Percentiles rank a stretch among this genome's conserved stretches.
These are phyloP conservation scores for Neelides sp. DNA, from an alignment of 1,140 invertebrate species.

Conservation along the genomic window DNA sequence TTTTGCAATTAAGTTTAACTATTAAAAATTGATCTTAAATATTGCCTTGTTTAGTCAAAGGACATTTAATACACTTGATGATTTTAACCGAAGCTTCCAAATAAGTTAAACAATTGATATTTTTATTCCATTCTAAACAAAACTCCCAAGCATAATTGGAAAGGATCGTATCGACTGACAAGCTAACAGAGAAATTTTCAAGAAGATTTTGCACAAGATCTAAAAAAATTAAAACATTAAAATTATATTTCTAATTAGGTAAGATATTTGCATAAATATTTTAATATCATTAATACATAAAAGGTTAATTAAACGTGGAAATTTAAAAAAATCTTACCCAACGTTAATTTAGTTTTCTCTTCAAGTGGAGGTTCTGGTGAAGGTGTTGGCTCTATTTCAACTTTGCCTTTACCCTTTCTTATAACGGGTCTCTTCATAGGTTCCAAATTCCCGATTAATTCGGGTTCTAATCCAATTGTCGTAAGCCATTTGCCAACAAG, in stretches of 20 bases:
- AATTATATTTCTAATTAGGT: too few relatives aligned
- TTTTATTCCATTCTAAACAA: constrained; percentile 68
- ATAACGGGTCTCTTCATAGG: neutral
- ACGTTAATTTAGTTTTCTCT: constrained; percentile 29
- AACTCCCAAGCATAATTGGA: constrained; percentile 84
- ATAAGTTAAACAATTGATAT: constrained; percentile 50
- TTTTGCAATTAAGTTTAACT: constrained; percentile 6
- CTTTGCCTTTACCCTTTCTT: neutral
- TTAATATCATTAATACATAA: neutral
- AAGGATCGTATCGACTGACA: constrained; percentile 60
- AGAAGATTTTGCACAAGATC: constrained; percentile 46
- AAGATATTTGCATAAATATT: neutral
- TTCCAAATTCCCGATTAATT: constrained; percentile 36
- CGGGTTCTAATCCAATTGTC: constrained; percentile 52
- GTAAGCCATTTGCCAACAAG: constrained; percentile 67
- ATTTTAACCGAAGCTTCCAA: constrained; percentile 51
- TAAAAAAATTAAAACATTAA: too few relatives aligned
- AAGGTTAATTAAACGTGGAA: neutral
- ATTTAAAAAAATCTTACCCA: constrained; percentile 13
- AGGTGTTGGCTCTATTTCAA: constrained; percentile 24
- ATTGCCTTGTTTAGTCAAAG: constrained; percentile 50
- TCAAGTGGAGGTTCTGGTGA: neutral
- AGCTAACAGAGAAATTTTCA: constrained; percentile 69
- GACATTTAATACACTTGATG: constrained; percentile 46
- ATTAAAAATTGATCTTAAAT: constrained; percentile 8